Percentiles rank a stretch among this genome's conserved stretches.
phyloP scores from a whole-genome alignment of 2,888 invertebrate genomes.

The Apodemia mormo region DNA sequence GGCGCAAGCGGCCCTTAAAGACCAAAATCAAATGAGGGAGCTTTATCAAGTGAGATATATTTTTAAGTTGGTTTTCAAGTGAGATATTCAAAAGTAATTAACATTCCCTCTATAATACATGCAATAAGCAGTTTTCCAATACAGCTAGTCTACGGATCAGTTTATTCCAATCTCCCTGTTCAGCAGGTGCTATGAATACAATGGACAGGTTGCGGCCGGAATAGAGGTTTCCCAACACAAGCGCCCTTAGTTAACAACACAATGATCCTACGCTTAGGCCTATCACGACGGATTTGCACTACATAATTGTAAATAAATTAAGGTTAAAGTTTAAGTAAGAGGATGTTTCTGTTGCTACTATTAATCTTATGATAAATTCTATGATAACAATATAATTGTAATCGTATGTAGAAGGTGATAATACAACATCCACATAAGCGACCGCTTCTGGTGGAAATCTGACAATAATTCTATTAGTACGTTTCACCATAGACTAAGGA shows the following conservation, averaged over 20 bases:
- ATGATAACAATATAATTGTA: neutral
- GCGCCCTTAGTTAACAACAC: conserved; percentile 20
- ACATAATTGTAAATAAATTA: neutral
- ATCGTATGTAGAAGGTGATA: no score
- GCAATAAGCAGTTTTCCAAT: neutral
- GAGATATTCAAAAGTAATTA: neutral
- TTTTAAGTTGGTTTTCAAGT: no score
- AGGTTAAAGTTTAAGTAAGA: neutral
- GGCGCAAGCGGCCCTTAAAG: no score
- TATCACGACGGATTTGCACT: conserved; percentile 2
- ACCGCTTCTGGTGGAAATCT: no score
- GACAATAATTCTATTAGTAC: no score
- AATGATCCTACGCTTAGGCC: conserved; percentile 6
- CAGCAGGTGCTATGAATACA: conserved; percentile 30
- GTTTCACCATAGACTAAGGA: no score
- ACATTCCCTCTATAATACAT: neutral
- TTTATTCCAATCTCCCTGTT: conserved; percentile 37
- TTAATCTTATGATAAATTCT: neutral
- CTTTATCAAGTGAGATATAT: no score
- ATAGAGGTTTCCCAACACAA: conserved; percentile 21
- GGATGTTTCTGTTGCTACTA: neutral
- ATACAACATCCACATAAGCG: no score
- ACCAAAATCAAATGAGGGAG: no score
- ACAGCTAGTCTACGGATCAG: conserved; percentile 15
- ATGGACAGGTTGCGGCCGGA: conserved; percentile 22